These are phyloP conservation scores for Cyrtodaria siliqua DNA, from an alignment of 2,888 invertebrate species.

Conservation along the genomic window DNA sequence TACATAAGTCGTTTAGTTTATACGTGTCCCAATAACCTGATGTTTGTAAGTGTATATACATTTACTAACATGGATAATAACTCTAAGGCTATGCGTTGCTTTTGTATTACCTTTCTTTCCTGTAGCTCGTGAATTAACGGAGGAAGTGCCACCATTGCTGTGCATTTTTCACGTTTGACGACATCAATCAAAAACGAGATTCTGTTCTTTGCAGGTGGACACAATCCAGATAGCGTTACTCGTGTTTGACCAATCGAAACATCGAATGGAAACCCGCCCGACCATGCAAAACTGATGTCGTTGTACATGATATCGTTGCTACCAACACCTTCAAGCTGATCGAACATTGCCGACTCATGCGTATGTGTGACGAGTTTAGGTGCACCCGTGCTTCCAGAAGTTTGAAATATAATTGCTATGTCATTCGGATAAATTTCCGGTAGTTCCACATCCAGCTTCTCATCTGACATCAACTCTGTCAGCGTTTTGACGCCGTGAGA, in stretches of 20 bases:
- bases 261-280: slow-evolving; percentile 28
- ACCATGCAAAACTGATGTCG: slow-evolving; percentile 29
- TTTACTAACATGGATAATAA: no score
- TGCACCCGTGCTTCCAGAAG: slow-evolving; percentile 37
- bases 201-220: slow-evolving; percentile 11
- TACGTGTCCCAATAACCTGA: no score
- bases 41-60: no score
- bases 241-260: slow-evolving; percentile 27
- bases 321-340: neutral
- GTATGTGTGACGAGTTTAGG: slow-evolving; percentile 24
- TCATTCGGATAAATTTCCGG: slow-evolving; percentile 11
- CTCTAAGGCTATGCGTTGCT: no score
- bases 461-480: neutral
- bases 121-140: neutral
- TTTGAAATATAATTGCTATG: slow-evolving; percentile 21
- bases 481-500: neutral
- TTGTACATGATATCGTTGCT: neutral
- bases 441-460: neutral
- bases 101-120: slow-evolving; percentile 1
- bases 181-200: slow-evolving; percentile 17
- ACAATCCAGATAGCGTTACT: slow-evolving; percentile 22
- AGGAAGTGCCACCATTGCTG: neutral
- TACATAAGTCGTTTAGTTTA: no score
- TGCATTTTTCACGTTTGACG: slow-evolving; percentile 17
- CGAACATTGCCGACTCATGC: neutral